Conservation (phyloP, 2,113 vertebrate genomes). For the Sorex araneus region DNA sequence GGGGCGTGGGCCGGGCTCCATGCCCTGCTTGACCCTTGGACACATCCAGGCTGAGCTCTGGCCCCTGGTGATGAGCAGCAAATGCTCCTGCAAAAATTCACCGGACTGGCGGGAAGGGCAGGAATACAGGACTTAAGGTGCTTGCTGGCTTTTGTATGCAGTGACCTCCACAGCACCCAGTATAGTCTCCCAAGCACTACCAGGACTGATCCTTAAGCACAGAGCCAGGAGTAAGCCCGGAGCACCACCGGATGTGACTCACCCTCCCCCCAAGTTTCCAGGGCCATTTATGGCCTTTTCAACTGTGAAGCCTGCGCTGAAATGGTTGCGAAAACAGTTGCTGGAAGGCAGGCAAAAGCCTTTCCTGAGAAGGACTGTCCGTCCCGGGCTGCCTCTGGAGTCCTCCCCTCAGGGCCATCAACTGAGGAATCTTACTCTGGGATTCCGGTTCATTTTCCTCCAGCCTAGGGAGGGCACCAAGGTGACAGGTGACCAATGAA, state of each 20-base stretch:
- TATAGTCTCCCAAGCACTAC: too few species aligned
- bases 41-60: neutral
- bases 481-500: neutral
- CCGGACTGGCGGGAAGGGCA: too few species aligned
- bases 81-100: neutral
- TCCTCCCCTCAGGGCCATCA: neutral
- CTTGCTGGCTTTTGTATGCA: too few species aligned
- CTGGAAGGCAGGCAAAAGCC: neutral
- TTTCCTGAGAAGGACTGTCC: neutral
- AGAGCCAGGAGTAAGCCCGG: too few species aligned
- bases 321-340: slow-evolving; percentile 6
- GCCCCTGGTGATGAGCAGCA: neutral
- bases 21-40: neutral
- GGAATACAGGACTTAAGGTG: too few species aligned
- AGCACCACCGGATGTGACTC: too few species aligned
- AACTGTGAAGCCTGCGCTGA: slow-evolving; percentile 21
- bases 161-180: too few species aligned
- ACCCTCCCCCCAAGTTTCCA: neutral
- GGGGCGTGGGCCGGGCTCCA: neutral
- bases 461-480: slow-evolving; percentile 44
- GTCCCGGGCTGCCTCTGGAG: slow-evolving; percentile 11
- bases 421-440: slow-evolving; percentile 12
- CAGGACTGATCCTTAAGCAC: too few species aligned
- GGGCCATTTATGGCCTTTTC: neutral
- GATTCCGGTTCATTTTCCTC: slow-evolving; percentile 33